Base-by-base conservation (phyloP, 2,888 invertebrate genomes). In the Drosophila ustulata region DNA sequence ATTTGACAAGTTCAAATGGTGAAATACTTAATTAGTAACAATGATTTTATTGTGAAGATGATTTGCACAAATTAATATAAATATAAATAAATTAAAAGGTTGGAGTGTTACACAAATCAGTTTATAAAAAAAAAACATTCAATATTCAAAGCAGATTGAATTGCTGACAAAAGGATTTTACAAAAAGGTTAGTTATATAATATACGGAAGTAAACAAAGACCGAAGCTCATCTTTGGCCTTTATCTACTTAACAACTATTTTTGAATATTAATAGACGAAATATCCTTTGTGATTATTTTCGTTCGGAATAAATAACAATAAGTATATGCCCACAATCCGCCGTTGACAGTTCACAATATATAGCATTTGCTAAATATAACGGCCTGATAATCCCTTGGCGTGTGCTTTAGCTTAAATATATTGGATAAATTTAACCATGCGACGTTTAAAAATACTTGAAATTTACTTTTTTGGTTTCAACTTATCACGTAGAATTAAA, bases 1-100 rank as follows among this genome's bases (percentile, higher is more conserved):
- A 65, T 68, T 58, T 63, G 46, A 71, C 59, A 70, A 82, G 80
- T 70, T 85, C 69, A 77, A 68, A 56, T 80, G 43, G 66, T 85
- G 75, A 78, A 85, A 79, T 76, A 59, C 45, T 47, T 65, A 58
- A 56, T 71, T 66, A 64, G 55, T 37, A 69, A 66, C 58, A 70
- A 74, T 57, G 75, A 71, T 59, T 66, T 65, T 62, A 51, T 53
- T 30, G 62, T 47, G 53, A 46, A 26, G 49, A 71, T 84, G 66
- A 74, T 62, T 75, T 72, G 62, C 68, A 75, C 34, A 82, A 76
- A 67, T 45, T 23, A 51, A 45, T 6, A 26, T 0, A 26, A 49
- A 18, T n/a, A 18, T n/a, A 34, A 8, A 34, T 26, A 13, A 25
- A 34, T 32, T 23, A 6, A 30, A 5, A 18, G 1, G 28, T 13